Evolutionary conservation across 1,140 invertebrate species (phyloP).

Genomic region (Ruditapes philippinarum): DNA sequence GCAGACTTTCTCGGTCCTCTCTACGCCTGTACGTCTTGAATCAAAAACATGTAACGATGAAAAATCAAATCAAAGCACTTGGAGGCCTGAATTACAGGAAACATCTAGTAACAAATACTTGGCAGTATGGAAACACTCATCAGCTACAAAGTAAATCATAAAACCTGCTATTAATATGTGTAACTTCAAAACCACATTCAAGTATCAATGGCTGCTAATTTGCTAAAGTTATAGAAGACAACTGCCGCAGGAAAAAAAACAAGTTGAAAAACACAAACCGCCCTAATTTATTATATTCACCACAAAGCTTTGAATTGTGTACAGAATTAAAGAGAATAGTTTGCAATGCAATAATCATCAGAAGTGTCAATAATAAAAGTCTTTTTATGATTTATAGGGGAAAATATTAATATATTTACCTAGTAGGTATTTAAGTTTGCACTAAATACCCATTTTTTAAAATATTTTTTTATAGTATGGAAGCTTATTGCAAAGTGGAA

Average conservation of each 20-base stretch:
- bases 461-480: too few species aligned
- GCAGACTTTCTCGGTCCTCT: not conserved
- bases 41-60: not conserved
- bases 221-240: not conserved
- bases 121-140: slow-evolving; percentile 5
- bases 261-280: too few species aligned
- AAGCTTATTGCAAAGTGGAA: too few species aligned
- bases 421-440: too few species aligned
- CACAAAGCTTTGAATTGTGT: not conserved
- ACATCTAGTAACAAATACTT: not conserved
- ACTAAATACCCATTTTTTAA: too few species aligned
- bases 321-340: not conserved
- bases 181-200: not conserved
- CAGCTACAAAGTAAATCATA: not conserved
- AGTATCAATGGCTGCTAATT: not conserved
- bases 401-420: not conserved
- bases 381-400: not conserved
- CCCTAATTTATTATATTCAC: too few species aligned
- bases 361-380: slow-evolving; percentile 1
- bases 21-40: not conserved
- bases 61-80: not conserved
- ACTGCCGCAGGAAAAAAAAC: not conserved
- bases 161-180: slow-evolving; percentile 1
- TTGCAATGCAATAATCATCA: not conserved
- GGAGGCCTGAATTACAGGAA: not conserved